These are phyloP conservation scores for Phyllotreta striolata DNA, from an alignment of 2,888 invertebrate species.

Conservation along the genomic window DNA sequence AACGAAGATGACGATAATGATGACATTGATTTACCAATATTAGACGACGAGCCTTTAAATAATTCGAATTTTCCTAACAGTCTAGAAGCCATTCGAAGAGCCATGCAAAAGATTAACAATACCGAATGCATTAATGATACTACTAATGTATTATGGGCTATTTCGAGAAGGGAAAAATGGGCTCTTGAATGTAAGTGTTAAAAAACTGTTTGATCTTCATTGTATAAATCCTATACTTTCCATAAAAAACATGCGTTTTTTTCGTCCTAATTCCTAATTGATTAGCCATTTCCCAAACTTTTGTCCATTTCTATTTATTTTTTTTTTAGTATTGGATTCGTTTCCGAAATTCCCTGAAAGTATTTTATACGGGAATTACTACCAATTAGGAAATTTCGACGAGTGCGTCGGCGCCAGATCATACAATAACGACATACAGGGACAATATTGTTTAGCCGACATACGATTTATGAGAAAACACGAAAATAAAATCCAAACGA, in stretches of 20 bases:
- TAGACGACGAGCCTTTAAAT: conserved; percentile 7
- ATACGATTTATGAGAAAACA: conserved; percentile 38
- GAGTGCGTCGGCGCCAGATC: conserved; percentile 65
- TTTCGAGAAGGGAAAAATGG: conserved; percentile 65
- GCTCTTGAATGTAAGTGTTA: conserved; percentile 66
- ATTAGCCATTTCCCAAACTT: no score
- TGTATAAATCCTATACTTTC: neutral
- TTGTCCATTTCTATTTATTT: neutral
- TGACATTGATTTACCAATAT: conserved; percentile 8
- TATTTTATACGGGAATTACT: conserved; percentile 71
- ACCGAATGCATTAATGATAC: conserved; percentile 64
- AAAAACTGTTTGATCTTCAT: neutral
- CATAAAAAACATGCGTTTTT: no score
- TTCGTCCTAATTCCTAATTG: no score
- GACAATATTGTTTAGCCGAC: conserved; percentile 74
- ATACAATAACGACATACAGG: conserved; percentile 58
- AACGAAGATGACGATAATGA: conserved; percentile 8
- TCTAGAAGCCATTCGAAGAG: conserved; percentile 62
- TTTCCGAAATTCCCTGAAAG: conserved; percentile 75
- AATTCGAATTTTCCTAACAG: conserved; percentile 47
- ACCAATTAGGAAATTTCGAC: conserved; percentile 78
- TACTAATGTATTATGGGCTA: conserved; percentile 62
- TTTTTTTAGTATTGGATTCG: conserved; percentile 73
- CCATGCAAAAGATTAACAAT: conserved; percentile 62
- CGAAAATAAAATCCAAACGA: conserved; percentile 26